Evolutionary conservation across 2,797 vertebrate species (phyloP).

Genomic region (Scleropages formosus): DNA sequence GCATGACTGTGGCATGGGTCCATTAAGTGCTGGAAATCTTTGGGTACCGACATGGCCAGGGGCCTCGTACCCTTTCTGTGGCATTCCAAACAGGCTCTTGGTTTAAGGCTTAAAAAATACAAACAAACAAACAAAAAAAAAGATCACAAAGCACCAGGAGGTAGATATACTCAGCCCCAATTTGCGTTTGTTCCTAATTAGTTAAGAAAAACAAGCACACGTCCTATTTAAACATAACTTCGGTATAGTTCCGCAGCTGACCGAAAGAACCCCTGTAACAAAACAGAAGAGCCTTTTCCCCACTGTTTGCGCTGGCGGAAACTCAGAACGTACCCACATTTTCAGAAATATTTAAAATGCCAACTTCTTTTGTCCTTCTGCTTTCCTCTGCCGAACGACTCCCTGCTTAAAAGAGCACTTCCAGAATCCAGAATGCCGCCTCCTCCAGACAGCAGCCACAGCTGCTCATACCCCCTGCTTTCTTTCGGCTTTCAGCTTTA

Average conservation of each 20-base stretch:
- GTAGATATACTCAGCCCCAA: slow-evolving; percentile 43
- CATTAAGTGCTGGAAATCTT: slow-evolving; percentile 32
- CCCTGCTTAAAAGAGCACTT: slow-evolving; percentile 13
- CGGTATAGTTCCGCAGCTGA: slow-evolving; percentile 24
- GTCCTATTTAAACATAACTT: slow-evolving; percentile 18
- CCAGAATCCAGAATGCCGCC: slow-evolving; percentile 2
- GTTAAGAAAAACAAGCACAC: slow-evolving; percentile 29
- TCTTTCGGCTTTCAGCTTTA: slow-evolving; percentile 5
- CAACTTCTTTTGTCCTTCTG: neutral
- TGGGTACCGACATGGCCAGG: slow-evolving; percentile 6
- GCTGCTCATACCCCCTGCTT: slow-evolving; percentile 3
- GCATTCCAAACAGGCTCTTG: slow-evolving; percentile 27
- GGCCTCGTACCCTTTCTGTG: slow-evolving; percentile 23
- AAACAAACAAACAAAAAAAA: slow-evolving; percentile 24
- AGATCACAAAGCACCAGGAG: slow-evolving; percentile 41
- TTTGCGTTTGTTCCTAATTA: slow-evolving; percentile 31
- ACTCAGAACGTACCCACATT: neutral
- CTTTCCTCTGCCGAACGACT: neutral
- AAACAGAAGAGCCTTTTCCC: neutral
- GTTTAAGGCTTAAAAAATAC: slow-evolving; percentile 28
- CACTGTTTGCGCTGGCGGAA: slow-evolving; percentile 15
- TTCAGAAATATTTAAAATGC: neutral
- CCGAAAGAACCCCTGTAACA: neutral
- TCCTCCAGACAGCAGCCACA: slow-evolving; percentile 4
- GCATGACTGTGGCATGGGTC: neutral